A percentile compares a stretch with the other conserved stretches of the same genome.
phyloP scores from a whole-genome alignment of 2,797 vertebrate species.

The Paguma larvata region DNA sequence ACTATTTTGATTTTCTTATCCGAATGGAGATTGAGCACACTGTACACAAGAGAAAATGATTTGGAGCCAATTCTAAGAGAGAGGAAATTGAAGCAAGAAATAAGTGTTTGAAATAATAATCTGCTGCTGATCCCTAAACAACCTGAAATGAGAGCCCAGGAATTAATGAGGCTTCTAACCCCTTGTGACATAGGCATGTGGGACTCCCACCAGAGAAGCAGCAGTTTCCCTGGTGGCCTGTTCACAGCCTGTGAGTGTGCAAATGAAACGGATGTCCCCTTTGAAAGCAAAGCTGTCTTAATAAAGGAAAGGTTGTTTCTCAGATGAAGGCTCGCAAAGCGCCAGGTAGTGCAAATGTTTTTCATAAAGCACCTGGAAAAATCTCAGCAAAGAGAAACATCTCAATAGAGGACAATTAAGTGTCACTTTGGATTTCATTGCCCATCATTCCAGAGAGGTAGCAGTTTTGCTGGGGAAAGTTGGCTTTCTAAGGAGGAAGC shows the following conservation, averaged over 20 bases:
- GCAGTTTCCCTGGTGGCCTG: constrained; percentile 69
- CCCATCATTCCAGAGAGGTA: not conserved
- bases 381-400: not conserved
- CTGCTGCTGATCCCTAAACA: constrained; percentile 77
- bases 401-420: not conserved
- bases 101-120: constrained; percentile 80
- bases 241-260: not conserved
- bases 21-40: constrained; percentile 62
- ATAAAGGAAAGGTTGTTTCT: not conserved
- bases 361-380: not conserved
- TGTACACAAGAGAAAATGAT: constrained; percentile 78
- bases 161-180: constrained; percentile 78
- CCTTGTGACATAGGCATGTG: constrained; percentile 18
- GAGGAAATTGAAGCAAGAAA: constrained; percentile 78
- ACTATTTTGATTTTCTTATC: constrained; percentile 77
- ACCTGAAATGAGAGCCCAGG: constrained; percentile 68
- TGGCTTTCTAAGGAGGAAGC: constrained; percentile 2
- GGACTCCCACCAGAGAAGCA: constrained; percentile 73
- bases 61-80: constrained; percentile 72
- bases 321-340: not conserved
- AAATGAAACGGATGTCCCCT: not conserved
- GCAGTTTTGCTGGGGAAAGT: constrained; percentile 29
- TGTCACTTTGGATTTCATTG: constrained; percentile 50
- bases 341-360: constrained; percentile 47
- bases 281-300: constrained; percentile 40